Evolutionary conservation across 2,797 vertebrate species (phyloP).

Genomic region (Trichosurus vulpecula): DNA sequence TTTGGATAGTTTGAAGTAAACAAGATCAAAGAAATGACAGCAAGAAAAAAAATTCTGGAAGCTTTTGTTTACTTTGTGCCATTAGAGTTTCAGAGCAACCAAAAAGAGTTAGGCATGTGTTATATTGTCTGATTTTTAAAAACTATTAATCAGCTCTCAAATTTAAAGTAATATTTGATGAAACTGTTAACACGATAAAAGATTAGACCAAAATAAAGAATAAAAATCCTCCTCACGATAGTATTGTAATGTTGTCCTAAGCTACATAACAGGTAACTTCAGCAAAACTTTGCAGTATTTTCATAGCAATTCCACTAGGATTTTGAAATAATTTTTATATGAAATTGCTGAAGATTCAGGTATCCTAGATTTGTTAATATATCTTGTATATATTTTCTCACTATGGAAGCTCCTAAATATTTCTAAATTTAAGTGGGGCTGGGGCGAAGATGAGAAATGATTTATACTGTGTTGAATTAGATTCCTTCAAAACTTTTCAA

Average conservation of each 20-base stretch:
- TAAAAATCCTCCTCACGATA: not conserved
- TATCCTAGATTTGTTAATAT: not conserved
- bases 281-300: not conserved
- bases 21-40: not conserved
- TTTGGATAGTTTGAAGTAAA: conserved; percentile 7
- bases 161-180: not conserved
- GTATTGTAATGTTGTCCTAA: not conserved
- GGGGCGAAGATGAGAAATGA: not conserved
- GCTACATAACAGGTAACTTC: not conserved
- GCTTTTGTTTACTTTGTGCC: not conserved
- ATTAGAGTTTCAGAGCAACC: not conserved
- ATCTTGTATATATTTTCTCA: not conserved
- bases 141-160: not conserved
- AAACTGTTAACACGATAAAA: not conserved
- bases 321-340: not conserved
- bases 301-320: not conserved
- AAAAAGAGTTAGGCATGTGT: conserved; percentile 24
- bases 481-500: not conserved
- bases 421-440: not conserved
- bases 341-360: not conserved
- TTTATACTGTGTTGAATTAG: not conserved
- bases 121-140: conserved; percentile 35
- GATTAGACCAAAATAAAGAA: not conserved
- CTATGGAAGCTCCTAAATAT: not conserved
- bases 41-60: conserved; percentile 15